phyloP scores from a whole-genome alignment of 2,797 vertebrate genomes.

The Diplodus sargus region DNA sequence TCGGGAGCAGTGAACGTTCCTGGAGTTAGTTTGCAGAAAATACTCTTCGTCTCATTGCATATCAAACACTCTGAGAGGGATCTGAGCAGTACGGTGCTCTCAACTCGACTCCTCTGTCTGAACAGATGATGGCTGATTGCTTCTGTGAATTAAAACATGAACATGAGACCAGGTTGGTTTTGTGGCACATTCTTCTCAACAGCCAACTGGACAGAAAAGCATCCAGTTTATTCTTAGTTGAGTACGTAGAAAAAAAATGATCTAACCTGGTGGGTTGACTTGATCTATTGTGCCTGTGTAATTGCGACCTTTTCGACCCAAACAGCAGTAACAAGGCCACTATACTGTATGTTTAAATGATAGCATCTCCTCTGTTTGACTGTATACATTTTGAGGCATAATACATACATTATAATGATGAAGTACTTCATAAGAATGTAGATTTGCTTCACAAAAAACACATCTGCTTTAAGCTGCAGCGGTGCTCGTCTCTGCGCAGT shows the following conservation, averaged over 20 bases:
- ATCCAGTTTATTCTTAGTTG: neutral
- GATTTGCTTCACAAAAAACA: slow-evolving; percentile 26
- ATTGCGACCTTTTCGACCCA: slow-evolving; percentile 13
- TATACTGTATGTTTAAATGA: slow-evolving; percentile 6
- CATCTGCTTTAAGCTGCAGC: slow-evolving; percentile 36
- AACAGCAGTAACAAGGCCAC: slow-evolving; percentile 19
- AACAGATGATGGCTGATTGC: neutral
- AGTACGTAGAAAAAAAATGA: neutral
- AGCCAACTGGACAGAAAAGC: neutral
- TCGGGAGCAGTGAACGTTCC: neutral
- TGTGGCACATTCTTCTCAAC: neutral
- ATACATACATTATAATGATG: slow-evolving; percentile 1
- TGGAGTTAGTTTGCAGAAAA: slow-evolving; percentile 8
- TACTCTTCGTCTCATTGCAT: neutral
- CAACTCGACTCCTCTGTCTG: neutral
- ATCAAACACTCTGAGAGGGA: neutral
- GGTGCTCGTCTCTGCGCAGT: slow-evolving; percentile 39
- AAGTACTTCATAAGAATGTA: neutral
- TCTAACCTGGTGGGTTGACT: neutral
- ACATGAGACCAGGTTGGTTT: neutral
- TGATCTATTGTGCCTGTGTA: slow-evolving; percentile 25
- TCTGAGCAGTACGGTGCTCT: neutral
- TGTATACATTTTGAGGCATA: slow-evolving; percentile 37
- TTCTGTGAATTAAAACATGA: slow-evolving; percentile 3
- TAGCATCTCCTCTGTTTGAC: slow-evolving; percentile 28